Base-by-base conservation (phyloP, 2,888 invertebrate genomes). In the Carcina quercana region DNA sequence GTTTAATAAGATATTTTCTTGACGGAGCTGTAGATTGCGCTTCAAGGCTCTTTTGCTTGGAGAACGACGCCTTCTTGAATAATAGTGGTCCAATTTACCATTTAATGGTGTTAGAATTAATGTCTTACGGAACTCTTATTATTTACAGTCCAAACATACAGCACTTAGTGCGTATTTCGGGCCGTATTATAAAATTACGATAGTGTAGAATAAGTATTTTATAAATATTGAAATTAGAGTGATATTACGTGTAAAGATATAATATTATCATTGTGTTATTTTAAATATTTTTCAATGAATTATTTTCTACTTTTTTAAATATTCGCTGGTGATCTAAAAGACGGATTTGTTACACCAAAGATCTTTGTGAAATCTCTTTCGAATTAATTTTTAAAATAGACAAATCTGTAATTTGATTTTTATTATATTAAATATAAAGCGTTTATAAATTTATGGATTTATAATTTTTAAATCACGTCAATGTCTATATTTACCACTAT, bases 181-280 rank as follows among this genome's bases (percentile, higher is more conserved):
- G 40, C 43, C 30, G 40, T 42, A 47, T 42, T 53, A 47, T 53
- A 50, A 42, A 44, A 44, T 24, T 24, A 24, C 24, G 12, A 10
- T n/a, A 12, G 11, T 11, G 24, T 24, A 24, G 24, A 55, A 53
- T 59, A 56, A 47, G 40, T 61, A 56, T 54, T 62, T 57, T 60
- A 49, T 56, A 57, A n/a, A n/a, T n/a, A n/a, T n/a, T 51, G 54
- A 61, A 59, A 59, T 62, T 63, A 65, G 43, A 52, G 71, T 73
- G 75, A 74, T 75, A 75, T 73, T 75, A 74, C 55, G 55, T 68
- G 58, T 71, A 69, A 61, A 67, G 55, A 59, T 40, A 38, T 47
- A 43, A 40, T 35, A 53, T 61, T 54, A 50, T 53, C 48, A 39
- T 53, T 53, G 51, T 53, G 45, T 55, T 58, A 52, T 42, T 44